These are phyloP conservation scores for Acheta domesticus DNA, from an alignment of 2,888 invertebrate species.

Conservation along the genomic window DNA sequence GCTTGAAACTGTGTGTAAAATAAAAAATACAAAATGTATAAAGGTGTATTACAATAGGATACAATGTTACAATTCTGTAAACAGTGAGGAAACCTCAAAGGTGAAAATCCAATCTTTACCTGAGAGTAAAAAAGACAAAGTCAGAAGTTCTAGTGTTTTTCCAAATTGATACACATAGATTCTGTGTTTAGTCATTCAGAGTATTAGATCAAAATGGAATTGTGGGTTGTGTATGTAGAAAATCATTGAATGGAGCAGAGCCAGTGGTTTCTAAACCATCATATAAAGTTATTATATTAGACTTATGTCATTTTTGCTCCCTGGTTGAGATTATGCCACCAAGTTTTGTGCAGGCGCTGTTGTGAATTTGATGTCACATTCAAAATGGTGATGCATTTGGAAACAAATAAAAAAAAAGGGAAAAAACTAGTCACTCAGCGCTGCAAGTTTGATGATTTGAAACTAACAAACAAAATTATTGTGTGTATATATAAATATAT, in stretches of 20 bases:
- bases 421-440: neutral
- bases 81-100: neutral
- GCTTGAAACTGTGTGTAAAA: neutral
- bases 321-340: neutral
- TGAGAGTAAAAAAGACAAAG: neutral
- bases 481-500: slow-evolving; percentile 5
- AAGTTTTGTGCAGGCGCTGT: slow-evolving; percentile 7
- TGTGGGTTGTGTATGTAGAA: too few species aligned
- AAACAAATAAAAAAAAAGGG: neutral
- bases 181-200: too few species aligned
- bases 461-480: neutral
- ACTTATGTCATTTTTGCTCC: neutral
- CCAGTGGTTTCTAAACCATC: too few species aligned
- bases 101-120: neutral
- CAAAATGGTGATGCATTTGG: neutral
- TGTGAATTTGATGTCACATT: neutral
- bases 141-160: too few species aligned
- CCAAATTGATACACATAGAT: too few species aligned
- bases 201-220: too few species aligned
- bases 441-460: slow-evolving; percentile 3
- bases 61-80: slow-evolving; percentile 18
- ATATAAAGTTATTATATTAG: too few species aligned
- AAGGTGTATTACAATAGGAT: slow-evolving; percentile 2
- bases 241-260: too few species aligned
- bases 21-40: neutral